Conservation (phyloP, 2,888 invertebrate genomes). For the Agriopis leucophaearia region DNA sequence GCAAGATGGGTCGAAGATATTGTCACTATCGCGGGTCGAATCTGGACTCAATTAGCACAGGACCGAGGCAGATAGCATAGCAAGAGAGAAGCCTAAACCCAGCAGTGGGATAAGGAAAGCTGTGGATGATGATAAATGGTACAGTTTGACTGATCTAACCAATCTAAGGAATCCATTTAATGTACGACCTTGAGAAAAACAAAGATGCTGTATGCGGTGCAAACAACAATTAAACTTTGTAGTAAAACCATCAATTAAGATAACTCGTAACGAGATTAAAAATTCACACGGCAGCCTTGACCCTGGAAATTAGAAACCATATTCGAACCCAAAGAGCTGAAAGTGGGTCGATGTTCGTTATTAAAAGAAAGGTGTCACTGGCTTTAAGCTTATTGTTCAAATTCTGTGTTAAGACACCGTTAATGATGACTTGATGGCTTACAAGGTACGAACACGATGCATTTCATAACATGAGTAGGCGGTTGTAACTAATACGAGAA, state of each 20-base stretch:
- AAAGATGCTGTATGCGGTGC: neutral
- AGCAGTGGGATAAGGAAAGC: too few relatives aligned
- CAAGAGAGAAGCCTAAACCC: too few relatives aligned
- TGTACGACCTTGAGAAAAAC: neutral
- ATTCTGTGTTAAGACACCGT: slow-evolving; percentile 35
- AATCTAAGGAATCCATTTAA: too few relatives aligned
- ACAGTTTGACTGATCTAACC: too few relatives aligned
- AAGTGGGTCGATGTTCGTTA: slow-evolving; percentile 28
- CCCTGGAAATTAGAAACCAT: slow-evolving; percentile 46
- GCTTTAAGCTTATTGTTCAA: slow-evolving; percentile 27
- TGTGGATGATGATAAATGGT: too few relatives aligned
- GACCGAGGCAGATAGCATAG: too few relatives aligned
- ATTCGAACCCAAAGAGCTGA: slow-evolving; percentile 31
- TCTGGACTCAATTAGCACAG: too few relatives aligned
- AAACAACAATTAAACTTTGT: slow-evolving; percentile 1
- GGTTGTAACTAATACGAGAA: slow-evolving; percentile 24
- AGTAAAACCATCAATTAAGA: slow-evolving; percentile 3
- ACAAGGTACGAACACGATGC: slow-evolving; percentile 27
- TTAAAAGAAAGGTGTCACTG: slow-evolving; percentile 38
- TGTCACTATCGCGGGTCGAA: too few relatives aligned
- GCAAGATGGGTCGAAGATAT: too few relatives aligned
- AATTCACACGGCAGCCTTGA: slow-evolving; percentile 39
- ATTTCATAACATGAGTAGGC: slow-evolving; percentile 33
- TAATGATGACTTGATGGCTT: slow-evolving; percentile 30
- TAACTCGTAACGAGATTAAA: slow-evolving; percentile 16